Conservation (phyloP, 2,113 vertebrate species). For the Eublepharis macularius region DNA sequence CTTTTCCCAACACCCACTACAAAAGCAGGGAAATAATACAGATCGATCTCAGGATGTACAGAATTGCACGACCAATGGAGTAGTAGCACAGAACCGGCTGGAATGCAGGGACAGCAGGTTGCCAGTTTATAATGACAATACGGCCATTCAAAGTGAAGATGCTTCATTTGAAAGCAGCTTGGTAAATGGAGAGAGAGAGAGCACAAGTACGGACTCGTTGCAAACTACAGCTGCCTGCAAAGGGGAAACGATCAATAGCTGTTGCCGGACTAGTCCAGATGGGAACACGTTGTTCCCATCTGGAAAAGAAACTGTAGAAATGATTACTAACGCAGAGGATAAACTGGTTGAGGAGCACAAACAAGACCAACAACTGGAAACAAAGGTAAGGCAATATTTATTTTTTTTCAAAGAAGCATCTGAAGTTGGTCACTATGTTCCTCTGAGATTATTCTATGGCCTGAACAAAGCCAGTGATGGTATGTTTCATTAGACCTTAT, state of each 20-base stretch:
- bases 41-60: conserved; percentile 61
- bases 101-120: conserved; percentile 41
- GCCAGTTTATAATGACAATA: not conserved
- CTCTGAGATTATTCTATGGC: not conserved
- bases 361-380: conserved; percentile 59
- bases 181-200: conserved; percentile 65
- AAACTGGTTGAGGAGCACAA: conserved; percentile 54
- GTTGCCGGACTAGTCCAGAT: conserved; percentile 49
- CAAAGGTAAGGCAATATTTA: conserved; percentile 66
- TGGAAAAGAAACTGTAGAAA: conserved; percentile 36
- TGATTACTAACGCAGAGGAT: conserved; percentile 32
- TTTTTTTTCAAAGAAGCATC: not conserved
- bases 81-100: conserved; percentile 24
- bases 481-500: not conserved
- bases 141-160: not conserved
- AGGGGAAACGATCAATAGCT: conserved; percentile 42
- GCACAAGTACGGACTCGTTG: not conserved
- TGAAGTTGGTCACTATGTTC: not conserved
- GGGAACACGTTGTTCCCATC: conserved; percentile 11
- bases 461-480: not conserved
- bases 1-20: conserved; percentile 53
- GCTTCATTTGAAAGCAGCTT: conserved; percentile 8
- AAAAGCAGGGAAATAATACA: conserved; percentile 59
- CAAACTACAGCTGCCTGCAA: conserved; percentile 19
- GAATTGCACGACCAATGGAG: conserved; percentile 70